Evolutionary conservation across 2,113 vertebrate species (phyloP).

Genomic region (Clarias batrachus): DNA sequence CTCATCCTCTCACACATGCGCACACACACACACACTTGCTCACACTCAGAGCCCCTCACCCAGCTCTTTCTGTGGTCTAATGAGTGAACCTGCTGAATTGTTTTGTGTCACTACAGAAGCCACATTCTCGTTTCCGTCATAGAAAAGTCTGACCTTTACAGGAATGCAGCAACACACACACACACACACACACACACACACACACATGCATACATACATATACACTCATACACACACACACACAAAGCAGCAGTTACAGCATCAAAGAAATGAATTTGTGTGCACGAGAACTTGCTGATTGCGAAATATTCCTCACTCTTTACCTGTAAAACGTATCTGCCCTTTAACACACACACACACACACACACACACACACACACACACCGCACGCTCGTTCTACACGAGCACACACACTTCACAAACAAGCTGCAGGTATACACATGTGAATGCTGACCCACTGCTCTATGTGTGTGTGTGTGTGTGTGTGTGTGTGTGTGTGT

Average conservation of each 20-base stretch:
- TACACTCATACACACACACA: background rate
- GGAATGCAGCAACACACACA: background rate
- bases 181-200: background rate
- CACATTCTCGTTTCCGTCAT: constrained; percentile 20
- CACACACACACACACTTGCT: background rate
- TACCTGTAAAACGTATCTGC: background rate
- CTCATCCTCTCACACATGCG: no score
- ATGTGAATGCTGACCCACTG: background rate
- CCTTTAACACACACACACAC: background rate
- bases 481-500: background rate
- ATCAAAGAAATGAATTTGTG: constrained; percentile 24
- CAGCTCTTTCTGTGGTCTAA: constrained; percentile 20
- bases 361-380: background rate
- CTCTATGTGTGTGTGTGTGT: background rate
- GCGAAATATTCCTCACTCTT: constrained; percentile 31
- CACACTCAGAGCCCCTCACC: constrained; percentile 22
- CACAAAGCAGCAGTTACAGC: constrained; percentile 3
- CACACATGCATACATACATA: background rate
- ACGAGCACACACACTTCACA: background rate
- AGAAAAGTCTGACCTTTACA: constrained; percentile 31
- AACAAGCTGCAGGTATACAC: background rate
- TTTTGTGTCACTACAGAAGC: constrained; percentile 48
- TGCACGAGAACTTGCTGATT: background rate
- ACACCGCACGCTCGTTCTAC: background rate
- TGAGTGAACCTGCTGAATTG: constrained; percentile 36